Evolutionary conservation across 2,113 vertebrate species (phyloP), one percentile per base, ranked within the genome.

Genomic region (Chelonoidis abingdonii): DNA sequence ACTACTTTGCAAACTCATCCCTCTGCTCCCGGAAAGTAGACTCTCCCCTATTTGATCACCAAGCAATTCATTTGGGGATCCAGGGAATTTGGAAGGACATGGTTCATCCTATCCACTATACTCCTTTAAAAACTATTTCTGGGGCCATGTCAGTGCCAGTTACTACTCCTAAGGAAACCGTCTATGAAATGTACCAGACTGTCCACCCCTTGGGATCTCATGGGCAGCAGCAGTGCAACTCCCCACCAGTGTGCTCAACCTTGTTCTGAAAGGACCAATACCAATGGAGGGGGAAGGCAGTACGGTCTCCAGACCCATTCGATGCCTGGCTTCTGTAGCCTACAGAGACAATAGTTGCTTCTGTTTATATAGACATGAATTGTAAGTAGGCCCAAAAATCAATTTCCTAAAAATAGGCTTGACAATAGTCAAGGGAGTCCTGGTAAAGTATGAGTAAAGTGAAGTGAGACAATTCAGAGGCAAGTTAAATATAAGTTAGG

Each of bases 1-100:
- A 82, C 14, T 80, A 35, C 35, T 92, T 81, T 92, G 80, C 76
- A 92, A 92, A 84, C 54, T 93, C 56, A 91, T 89, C 31, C 82
- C 96, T n/a, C 47, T 38, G 94, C 75, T 11, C 53, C 44, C 75
- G 41, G 44, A 95, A 85, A 69, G 5, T 85, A 93, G 89, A 19
- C 76, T 22, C 57, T 89, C 47, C 78, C 10, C 52, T 41, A n/a
- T 56, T 83, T 38, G 31, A 75, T 84, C 89, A 91, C 80, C 89
- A 57, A 84, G 85, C 3, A 90, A 86, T 56, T 85, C 41, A 12
- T 24, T 6, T 47, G 79, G 78, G 24, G 41, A 10, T 97, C 69
- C 0, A 0, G 2, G 52, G 83, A 54, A 44, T 57, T 19, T 24
- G 41, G 25, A 57, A 57, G 6, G 16, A 5, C 38, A 41, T 65